Conservation (phyloP, 35 echinoderm and acorn worm species). For the Patiria miniata region DNA sequence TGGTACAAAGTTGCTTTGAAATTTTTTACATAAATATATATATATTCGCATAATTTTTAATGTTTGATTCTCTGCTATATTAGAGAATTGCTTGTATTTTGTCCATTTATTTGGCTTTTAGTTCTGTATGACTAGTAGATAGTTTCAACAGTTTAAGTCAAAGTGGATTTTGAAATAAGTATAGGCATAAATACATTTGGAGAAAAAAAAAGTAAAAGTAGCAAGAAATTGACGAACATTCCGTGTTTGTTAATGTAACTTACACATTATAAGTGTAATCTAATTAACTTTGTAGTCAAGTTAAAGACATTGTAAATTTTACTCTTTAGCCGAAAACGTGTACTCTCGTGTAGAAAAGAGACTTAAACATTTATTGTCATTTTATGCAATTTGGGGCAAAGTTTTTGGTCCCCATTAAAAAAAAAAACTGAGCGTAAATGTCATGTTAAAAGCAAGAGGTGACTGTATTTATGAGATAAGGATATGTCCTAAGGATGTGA, state of each 20-base stretch:
- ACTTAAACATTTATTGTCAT: neutral
- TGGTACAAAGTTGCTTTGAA: no score
- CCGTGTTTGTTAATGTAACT: neutral
- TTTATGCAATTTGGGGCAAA: constrained; percentile 13
- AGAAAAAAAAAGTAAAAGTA: no score
- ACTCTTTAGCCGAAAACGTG: neutral
- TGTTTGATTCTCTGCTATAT: neutral
- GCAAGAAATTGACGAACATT: no score
- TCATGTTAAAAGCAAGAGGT: neutral
- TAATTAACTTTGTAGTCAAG: neutral
- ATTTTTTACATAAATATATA: neutral
- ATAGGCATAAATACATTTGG: neutral
- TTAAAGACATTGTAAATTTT: neutral
- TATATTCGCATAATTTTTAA: constrained; percentile 20
- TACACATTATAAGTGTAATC: neutral
- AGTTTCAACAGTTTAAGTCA: neutral
- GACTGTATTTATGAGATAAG: no score
- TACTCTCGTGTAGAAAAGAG: neutral
- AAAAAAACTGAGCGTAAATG: neutral
- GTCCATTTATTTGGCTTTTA: neutral
- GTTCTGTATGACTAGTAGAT: neutral
- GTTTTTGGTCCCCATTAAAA: neutral
- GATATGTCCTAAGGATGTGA: no score
- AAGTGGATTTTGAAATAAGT: neutral
- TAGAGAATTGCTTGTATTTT: neutral